Evolutionary conservation across 2,113 vertebrate genomes (phyloP), one percentile per base, ranked within the genome.

Genomic region (Eira barbara): DNA sequence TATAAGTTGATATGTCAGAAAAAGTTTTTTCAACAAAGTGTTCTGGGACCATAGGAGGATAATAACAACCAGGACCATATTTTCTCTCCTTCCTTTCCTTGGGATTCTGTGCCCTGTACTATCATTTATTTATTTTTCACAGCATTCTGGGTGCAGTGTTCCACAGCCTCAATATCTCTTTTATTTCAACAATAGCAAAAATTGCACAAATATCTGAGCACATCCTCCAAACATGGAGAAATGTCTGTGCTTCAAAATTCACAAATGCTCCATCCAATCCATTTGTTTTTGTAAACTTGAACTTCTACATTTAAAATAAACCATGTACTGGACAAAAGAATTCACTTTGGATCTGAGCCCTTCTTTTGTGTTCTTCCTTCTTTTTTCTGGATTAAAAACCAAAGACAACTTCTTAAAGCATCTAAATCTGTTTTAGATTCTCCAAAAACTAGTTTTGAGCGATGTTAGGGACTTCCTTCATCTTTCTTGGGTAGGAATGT

Each of bases 251-350:
- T 91, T 95, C 87, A 85, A 83, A 97, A 94, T 93, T 94, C 79
- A 93, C 86, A 94, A 96, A 91, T 63, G 47, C 42, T 71, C 89
- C 21, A 79, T 96, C 49, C 95, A 93, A 95, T 94, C 34, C 23
- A 39, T 85, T 95, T 97, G 96, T 92, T 97, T 98, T 94, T 45
- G 7, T 92, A 94, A 94, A 52, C 90, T 97, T 97, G 95, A 97
- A 95, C 97, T 96, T 98, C 90, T 83, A 82, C 83, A 97, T 97
- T 93, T 89, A 95, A 98, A 96, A 98, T 96, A 98, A 97, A 95
- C 95, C 74, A 90, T 95, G 76, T 69, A 81, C 89, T 94, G 96
- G 69, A 95, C 92, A 87, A 93, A 97, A 96, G 95, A 95, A 97
- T 98, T 97, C 94, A 90, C 45, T 97, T 97, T 97, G 96, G 93